These are phyloP conservation scores for Heterotis niloticus DNA, from an alignment of 2,113 vertebrate genomes.

Conservation along the genomic window DNA sequence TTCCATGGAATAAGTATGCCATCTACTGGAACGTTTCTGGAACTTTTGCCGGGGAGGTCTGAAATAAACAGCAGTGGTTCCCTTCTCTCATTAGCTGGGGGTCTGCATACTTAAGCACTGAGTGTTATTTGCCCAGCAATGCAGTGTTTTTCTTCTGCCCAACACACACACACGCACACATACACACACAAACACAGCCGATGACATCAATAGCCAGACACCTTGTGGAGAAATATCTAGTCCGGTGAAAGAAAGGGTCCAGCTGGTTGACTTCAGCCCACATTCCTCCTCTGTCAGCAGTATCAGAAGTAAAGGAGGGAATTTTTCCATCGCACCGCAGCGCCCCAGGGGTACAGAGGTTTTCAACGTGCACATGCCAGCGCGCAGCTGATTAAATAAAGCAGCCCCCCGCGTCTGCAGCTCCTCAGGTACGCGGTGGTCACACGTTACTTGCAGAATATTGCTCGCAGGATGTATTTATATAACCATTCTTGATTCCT, in stretches of 20 bases:
- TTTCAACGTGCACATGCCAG: slow-evolving; percentile 30
- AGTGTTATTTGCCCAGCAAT: no score
- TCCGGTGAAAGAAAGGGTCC: slow-evolving; percentile 28
- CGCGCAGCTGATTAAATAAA: slow-evolving; percentile 45
- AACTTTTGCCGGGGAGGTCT: slow-evolving; percentile 11
- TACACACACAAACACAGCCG: no score
- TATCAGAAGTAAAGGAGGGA: slow-evolving; percentile 27
- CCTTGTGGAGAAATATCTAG: slow-evolving; percentile 14
- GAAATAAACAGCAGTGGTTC: background rate
- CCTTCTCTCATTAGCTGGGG: no score
- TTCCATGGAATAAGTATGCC: slow-evolving; percentile 50
- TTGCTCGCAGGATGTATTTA: slow-evolving; percentile 19
- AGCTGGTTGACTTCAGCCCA: slow-evolving; percentile 45
- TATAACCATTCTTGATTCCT: slow-evolving; percentile 12
- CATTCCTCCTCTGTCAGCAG: slow-evolving; percentile 40
- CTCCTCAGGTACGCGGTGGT: slow-evolving; percentile 18
- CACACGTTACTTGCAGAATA: slow-evolving; percentile 23
- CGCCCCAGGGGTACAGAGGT: slow-evolving; percentile 30
- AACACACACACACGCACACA: no score
- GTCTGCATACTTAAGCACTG: no score
- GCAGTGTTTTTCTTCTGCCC: no score
- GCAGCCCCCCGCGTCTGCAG: slow-evolving; percentile 14
- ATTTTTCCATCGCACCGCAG: slow-evolving; percentile 35
- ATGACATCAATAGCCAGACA: background rate
- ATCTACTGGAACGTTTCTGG: slow-evolving; percentile 55